These are phyloP conservation scores for Apteryx mantelli DNA, from an alignment of 2,113 vertebrate genomes.

Conservation along the genomic window DNA sequence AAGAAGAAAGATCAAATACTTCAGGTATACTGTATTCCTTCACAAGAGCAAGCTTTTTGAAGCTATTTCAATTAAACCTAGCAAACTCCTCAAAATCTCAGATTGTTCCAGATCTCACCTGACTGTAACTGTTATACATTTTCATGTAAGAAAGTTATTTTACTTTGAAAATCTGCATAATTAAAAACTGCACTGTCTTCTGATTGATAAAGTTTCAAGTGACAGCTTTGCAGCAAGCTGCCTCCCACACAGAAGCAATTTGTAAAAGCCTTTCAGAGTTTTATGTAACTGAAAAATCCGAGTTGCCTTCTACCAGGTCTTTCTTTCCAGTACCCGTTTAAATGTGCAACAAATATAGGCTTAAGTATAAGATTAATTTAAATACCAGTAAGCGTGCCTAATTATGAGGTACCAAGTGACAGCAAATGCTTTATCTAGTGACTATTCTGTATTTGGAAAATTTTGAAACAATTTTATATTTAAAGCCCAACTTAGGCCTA, in stretches of 20 bases:
- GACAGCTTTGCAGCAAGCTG: conserved; percentile 72
- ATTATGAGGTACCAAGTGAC: fast-evolving
- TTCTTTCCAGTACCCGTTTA: conserved; percentile 21
- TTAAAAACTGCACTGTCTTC: conserved; percentile 63
- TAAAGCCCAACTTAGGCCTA: background rate
- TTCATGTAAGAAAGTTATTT: conserved; percentile 53
- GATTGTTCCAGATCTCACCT: conserved; percentile 62
- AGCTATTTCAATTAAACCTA: conserved; percentile 50
- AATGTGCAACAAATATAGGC: conserved; percentile 15
- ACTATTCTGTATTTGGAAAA: background rate
- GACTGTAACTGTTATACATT: conserved; percentile 42
- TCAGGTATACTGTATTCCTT: background rate
- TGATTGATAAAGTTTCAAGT: conserved; percentile 70
- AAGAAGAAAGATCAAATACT: conserved; percentile 37
- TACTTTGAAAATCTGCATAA: conserved; percentile 65
- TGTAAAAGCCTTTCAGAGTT: conserved; percentile 63
- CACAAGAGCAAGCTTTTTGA: conserved; percentile 30
- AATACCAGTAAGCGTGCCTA: background rate
- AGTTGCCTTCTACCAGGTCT: conserved; percentile 61
- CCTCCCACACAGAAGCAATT: conserved; percentile 52
- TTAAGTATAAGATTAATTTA: background rate
- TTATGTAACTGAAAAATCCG: conserved; percentile 59
- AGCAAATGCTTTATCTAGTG: background rate
- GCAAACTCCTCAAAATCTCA: conserved; percentile 48
- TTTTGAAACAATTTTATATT: background rate